Base-by-base conservation (phyloP, 64 coral and sea anemone genomes). In the Orbicella faveolata region DNA sequence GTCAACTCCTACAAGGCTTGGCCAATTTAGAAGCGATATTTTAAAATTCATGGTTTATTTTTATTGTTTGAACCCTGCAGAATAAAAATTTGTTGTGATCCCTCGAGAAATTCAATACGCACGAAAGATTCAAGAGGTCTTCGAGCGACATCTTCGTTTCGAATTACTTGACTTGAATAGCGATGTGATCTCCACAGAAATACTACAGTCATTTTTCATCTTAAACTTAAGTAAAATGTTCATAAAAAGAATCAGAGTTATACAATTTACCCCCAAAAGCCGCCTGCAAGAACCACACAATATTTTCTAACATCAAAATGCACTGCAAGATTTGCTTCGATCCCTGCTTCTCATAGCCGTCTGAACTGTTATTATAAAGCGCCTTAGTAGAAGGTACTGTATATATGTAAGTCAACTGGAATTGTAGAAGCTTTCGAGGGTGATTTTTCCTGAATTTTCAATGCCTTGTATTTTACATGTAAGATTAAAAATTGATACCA, bases 401-500 rank as follows among this genome's bases (percentile, higher is more conserved):
- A 15, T 16, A 59, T 59, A 12, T 15, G 15, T 2, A 17, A 17
- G 18, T n/a, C 53, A 73, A 52, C 6, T n/a, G 52, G 19, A 53
- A 26, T 73, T 73, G 76, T 2, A 77, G 68, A 79, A 69, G 16
- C 77, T 84, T 67, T 61, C 62, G 15, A 23, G 73, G 77, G 52
- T 52, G 75, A 75, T 76, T 75, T 83, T 84, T 25, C 41, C 79
- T 44, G 52, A n/a, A 36, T 67, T 35, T 69, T 81, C 88, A 89
- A 89, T 84, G 73, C 92, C 79, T 61, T 63, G 66, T 70, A 89
- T 82, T 84, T 62, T 89, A 82, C 73, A 55, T 89, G 87, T 89
- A 89, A 94, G 89, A 97, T 97, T 97, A 97, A 97, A 97, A 97
- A 97, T 97, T 97, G 91, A 97, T 97, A 90, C 87, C 73, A 61